Percentiles rank a stretch among this genome's conserved stretches.
Evolutionary conservation across 2,113 vertebrate species (phyloP).

Genomic region (Dipodomys stephensi): DNA sequence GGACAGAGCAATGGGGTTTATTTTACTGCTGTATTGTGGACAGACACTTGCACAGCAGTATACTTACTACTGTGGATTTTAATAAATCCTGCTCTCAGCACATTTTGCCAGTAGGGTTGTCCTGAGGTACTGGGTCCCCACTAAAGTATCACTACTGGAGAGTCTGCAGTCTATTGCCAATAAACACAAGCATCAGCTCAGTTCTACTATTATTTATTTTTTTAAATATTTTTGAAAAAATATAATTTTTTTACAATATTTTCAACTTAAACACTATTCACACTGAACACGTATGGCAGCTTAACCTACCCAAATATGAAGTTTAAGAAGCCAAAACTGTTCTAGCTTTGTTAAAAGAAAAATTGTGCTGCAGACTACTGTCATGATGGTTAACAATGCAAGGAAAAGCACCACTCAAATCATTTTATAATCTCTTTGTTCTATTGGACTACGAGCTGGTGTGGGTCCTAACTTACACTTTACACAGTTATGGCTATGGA

Average conservation of each 20-base stretch:
- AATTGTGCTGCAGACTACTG: constrained; percentile 89
- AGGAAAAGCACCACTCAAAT: constrained; percentile 90
- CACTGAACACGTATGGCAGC: constrained; percentile 92
- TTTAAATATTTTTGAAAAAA: constrained; percentile 96
- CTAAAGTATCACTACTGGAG: constrained; percentile 16
- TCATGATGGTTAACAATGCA: constrained; percentile 90
- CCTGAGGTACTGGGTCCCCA: neutral
- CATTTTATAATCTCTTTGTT: constrained; percentile 79
- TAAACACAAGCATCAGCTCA: constrained; percentile 83
- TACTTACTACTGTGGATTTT: neutral
- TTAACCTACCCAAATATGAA: constrained; percentile 89
- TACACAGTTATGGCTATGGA: constrained; percentile 73
- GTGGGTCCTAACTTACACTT: constrained; percentile 71
- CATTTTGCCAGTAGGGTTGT: neutral
- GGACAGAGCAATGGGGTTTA: neutral
- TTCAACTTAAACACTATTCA: constrained; percentile 96
- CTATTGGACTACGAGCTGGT: constrained; percentile 73
- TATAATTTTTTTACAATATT: constrained; percentile 95
- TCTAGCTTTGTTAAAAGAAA: constrained; percentile 89
- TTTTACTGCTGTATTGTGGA: neutral
- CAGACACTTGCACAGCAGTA: neutral
- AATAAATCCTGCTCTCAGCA: neutral
- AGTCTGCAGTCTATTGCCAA: constrained; percentile 55
- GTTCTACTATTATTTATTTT: constrained; percentile 96
- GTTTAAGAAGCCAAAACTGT: constrained; percentile 91